These are phyloP conservation scores for Momotus momota DNA, from an alignment of 2,797 vertebrate species.

Conservation along the genomic window DNA sequence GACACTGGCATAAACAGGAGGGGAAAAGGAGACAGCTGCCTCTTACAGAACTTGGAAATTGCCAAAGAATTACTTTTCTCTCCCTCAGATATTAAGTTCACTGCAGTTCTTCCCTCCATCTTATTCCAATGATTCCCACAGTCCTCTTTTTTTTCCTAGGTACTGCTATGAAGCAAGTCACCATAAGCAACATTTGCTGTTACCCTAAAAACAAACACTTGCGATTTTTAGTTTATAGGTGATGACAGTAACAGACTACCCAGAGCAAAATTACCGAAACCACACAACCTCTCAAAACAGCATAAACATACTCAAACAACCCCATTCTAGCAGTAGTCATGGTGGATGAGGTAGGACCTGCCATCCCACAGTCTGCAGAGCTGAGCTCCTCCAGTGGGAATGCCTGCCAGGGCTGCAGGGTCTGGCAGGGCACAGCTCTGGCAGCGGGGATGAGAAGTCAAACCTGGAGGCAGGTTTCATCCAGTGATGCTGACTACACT, in stretches of 20 bases:
- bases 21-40: not conserved
- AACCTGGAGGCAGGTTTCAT: not conserved
- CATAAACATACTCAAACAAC: not conserved
- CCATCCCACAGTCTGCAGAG: not conserved
- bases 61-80: not conserved
- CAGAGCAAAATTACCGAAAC: not conserved
- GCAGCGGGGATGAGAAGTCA: rapidly evolving
- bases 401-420: not conserved
- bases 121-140: not conserved
- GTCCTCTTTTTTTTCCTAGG: not conserved
- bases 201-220: not conserved
- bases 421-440: not conserved
- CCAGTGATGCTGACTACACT: not conserved
- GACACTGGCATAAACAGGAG: not conserved
- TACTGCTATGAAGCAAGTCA: not conserved
- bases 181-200: not conserved
- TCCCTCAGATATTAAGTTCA: not conserved
- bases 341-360: not conserved
- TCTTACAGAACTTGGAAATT: not conserved
- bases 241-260: not conserved
- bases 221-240: not conserved
- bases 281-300: not conserved
- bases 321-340: not conserved
- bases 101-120: not conserved
- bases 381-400: not conserved